Conservation (phyloP, 1,140 invertebrate genomes). For the Brachionus angularis region DNA sequence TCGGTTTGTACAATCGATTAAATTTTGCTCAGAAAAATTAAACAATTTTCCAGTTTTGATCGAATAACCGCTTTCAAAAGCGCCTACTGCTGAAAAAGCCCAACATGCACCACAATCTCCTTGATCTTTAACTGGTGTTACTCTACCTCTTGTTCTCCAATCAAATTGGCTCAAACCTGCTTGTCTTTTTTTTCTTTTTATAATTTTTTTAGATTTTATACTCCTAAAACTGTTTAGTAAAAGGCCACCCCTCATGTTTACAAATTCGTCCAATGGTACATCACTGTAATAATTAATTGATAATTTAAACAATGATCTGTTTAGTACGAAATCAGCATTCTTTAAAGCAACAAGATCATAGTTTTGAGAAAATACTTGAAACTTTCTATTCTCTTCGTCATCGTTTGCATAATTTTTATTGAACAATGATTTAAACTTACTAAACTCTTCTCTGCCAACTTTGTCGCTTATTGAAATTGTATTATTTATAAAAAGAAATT, state of each 20-base stretch:
- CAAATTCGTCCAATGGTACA: too few species aligned
- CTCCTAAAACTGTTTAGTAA: not conserved
- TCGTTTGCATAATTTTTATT: not conserved
- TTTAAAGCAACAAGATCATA: not conserved
- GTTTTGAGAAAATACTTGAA: not conserved
- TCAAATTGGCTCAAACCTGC: constrained; percentile 58
- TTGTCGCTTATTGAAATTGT: too few species aligned
- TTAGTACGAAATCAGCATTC: not conserved
- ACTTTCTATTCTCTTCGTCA: not conserved
- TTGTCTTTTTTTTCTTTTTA: not conserved
- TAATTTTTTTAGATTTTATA: not conserved
- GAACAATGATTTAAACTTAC: not conserved
- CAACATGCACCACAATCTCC: constrained; percentile 57
- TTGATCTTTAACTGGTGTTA: constrained; percentile 65
- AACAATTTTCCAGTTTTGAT: not conserved
- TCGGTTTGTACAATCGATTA: constrained; percentile 38
- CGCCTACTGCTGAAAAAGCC: constrained; percentile 50
- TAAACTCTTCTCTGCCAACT: constrained; percentile 17
- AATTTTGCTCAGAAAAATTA: constrained; percentile 32
- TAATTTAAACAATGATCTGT: not conserved
- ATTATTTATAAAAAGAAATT: too few species aligned
- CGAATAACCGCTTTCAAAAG: constrained; percentile 1
- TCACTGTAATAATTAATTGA: too few species aligned
- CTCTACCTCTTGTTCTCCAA: constrained; percentile 79
- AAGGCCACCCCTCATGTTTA: too few species aligned